phyloP scores from a whole-genome alignment of 2,113 vertebrate species.

The Nothoprocta pentlandii region DNA sequence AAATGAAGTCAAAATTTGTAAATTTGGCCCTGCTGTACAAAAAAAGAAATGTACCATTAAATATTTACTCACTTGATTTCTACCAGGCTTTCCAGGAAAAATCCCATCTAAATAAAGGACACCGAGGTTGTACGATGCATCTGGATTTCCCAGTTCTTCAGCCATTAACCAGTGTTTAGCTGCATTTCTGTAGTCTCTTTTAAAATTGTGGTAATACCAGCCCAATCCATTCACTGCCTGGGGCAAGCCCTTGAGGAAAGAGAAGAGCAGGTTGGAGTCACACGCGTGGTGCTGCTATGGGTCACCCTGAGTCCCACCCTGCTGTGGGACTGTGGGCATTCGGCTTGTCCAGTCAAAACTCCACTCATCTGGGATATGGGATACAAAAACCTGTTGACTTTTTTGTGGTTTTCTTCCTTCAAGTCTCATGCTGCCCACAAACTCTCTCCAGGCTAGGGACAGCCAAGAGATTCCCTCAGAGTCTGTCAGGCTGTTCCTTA shows the following conservation, averaged over 20 bases:
- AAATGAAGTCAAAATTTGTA: neutral
- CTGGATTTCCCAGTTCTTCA: conserved; percentile 85
- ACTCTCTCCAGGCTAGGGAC: neutral
- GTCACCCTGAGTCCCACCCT: neutral
- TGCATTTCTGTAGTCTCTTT: conserved; percentile 82
- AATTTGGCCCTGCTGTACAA: neutral
- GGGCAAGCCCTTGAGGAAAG: conserved; percentile 84
- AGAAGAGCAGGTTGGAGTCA: conserved; percentile 10
- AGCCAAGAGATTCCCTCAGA: neutral
- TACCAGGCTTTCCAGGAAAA: conserved; percentile 76
- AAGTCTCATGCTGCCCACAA: neutral
- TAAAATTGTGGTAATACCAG: conserved; percentile 90
- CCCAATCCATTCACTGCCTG: conserved; percentile 92
- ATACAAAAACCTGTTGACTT: neutral
- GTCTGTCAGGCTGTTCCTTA: neutral
- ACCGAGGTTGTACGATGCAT: conserved; percentile 90
- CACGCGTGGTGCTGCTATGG: neutral
- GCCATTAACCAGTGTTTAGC: conserved; percentile 87
- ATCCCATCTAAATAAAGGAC: conserved; percentile 84
- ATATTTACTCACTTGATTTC: conserved; percentile 84
- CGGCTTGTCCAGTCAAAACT: neutral
- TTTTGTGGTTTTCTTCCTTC: neutral
- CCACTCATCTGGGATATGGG: neutral
- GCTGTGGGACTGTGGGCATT: neutral
- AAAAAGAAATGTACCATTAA: neutral